Base-by-base conservation (phyloP, 2,113 vertebrate species). In the Psilopogon haemacephalus region DNA sequence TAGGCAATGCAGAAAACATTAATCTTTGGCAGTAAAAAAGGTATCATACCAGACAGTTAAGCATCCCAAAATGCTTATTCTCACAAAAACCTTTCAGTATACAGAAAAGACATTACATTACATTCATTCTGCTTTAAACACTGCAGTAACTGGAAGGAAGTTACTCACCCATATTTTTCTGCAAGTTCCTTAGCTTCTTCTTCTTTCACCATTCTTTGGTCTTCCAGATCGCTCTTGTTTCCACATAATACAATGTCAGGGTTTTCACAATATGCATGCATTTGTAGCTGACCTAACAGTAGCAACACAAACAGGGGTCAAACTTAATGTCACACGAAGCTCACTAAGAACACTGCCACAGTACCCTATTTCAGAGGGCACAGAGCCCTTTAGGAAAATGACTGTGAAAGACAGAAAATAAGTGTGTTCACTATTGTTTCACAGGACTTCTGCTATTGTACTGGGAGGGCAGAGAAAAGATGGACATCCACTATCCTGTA, bases 211-310 rank as follows among this genome's bases (percentile, higher is more conserved):
- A 96, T 97, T 84, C 99, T 97, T 97, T 99, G 99, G 88, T 99
- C 99, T 16, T 98, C 97, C 93, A 99, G 97, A 92, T 99, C 99
- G 88, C 98, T 98, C 95, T 99, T 99, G 97, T 99, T 99, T 50
- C 99, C 99, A 93, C 99, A 99, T 40, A 99, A 93, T 23, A 99
- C 98, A 28, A 99, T 98, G 77, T 99, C 99, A 18, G 99, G 99
- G 96, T 98, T 99, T 95, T 99, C 99, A 82, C 99, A 99, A 94
- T 99, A 99, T 0, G 99, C 99, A 3, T 99, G 99, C 93, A 98
- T 98, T 96, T 99, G 99, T 79, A 99, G 96, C 97, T 99, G 99
- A 96, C 98, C 99, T 99, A 93, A 35, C 52, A 90, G 93, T 37
- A 92, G 46, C 67, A 73, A 76, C 20, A 75, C 0, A 23, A 86